Evolutionary conservation across 2,888 invertebrate genomes (phyloP).

Genomic region (Heliconius erato): DNA sequence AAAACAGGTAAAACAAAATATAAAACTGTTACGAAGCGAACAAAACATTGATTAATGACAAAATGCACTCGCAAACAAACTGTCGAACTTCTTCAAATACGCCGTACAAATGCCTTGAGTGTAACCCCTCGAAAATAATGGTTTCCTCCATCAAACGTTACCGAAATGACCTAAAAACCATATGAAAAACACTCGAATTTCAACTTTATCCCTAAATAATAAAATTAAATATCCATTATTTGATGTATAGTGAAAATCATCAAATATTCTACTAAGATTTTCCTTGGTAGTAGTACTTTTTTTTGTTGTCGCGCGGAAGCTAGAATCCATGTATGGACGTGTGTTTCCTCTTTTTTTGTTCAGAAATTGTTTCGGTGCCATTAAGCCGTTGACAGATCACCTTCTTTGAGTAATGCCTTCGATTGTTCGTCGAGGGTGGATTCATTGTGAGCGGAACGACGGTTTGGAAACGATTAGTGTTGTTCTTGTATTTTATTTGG

Average conservation of each 20-base stretch:
- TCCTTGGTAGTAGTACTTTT: constrained; percentile 74
- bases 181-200: constrained; percentile 42
- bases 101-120: constrained; percentile 82
- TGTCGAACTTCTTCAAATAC: constrained; percentile 86
- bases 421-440: constrained; percentile 71
- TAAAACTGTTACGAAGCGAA: constrained; percentile 73
- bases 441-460: constrained; percentile 66
- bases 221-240: constrained; percentile 53
- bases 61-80: constrained; percentile 86
- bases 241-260: constrained; percentile 62
- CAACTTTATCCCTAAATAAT: constrained; percentile 26
- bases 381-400: constrained; percentile 85
- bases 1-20: constrained; percentile 82
- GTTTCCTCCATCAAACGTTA: constrained; percentile 75
- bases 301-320: constrained; percentile 78
- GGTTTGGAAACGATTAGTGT: constrained; percentile 57
- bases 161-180: constrained; percentile 58
- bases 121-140: constrained; percentile 84
- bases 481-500: constrained; percentile 14
- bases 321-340: constrained; percentile 79
- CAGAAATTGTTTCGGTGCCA: constrained; percentile 84
- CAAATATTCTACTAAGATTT: constrained; percentile 72
- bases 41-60: constrained; percentile 85
- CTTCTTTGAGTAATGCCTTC: constrained; percentile 77
- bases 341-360: constrained; percentile 84